A percentile compares a stretch with the other conserved stretches of the same genome.
Conservation (phyloP, 1,140 invertebrate genomes). For the Zaprionus taronus region DNA sequence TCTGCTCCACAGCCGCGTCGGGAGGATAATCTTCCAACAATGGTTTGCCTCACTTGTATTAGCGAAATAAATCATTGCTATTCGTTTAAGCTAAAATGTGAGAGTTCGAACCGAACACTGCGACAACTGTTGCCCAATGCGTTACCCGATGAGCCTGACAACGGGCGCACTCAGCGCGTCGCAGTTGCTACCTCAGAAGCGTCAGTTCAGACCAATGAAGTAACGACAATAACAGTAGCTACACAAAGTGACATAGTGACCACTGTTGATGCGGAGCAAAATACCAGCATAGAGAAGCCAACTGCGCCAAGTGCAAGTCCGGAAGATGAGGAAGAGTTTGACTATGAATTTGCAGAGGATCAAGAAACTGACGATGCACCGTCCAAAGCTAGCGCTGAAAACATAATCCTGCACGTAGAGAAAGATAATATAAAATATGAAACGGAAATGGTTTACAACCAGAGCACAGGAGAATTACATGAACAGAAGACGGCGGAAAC, state of each 20-base stretch:
- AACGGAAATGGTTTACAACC: conserved; percentile 53
- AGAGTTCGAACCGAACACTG: conserved; percentile 73
- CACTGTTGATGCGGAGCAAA: conserved; percentile 32
- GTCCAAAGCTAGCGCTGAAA: conserved; percentile 32
- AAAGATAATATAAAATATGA: conserved; percentile 56
- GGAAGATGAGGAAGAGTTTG: conserved; percentile 49
- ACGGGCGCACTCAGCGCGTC: background rate
- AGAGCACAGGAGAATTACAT: conserved; percentile 35
- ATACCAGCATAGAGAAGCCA: conserved; percentile 24
- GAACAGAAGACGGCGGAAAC: conserved; percentile 8
- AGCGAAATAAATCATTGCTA: conserved; percentile 81
- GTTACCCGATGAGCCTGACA: conserved; percentile 57
- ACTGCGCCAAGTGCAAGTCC: conserved; percentile 1
- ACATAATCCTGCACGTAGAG: conserved; percentile 53
- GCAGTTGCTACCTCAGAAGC: conserved; percentile 42
- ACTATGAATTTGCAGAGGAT: conserved; percentile 64
- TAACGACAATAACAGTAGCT: conserved; percentile 22
- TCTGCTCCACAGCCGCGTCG: conserved; percentile 51
- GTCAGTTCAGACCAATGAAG: conserved; percentile 45
- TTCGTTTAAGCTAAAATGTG: conserved; percentile 79
- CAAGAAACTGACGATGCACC: conserved; percentile 32
- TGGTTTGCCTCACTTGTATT: conserved; percentile 73
- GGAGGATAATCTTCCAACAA: conserved; percentile 70
- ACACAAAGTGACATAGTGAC: conserved; percentile 47
- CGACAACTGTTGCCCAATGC: conserved; percentile 73